Conservation (phyloP, 2,888 invertebrate genomes). For the Ectropis crepuscularia region DNA sequence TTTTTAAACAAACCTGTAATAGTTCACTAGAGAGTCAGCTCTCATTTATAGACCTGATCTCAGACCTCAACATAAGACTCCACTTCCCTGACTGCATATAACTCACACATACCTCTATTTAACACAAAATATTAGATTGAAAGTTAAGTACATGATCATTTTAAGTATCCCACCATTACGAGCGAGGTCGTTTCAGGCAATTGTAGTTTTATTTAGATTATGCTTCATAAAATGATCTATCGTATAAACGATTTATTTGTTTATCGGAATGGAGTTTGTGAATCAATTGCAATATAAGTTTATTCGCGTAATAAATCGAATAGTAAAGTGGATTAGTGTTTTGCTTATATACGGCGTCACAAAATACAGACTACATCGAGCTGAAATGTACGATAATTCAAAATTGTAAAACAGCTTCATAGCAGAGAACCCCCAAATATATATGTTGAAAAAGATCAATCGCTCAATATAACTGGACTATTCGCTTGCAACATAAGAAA, state of each 20-base stretch:
- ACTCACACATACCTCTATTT: not conserved
- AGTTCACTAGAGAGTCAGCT: too few relatives aligned
- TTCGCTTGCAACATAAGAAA: too few relatives aligned
- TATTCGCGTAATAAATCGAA: conserved; percentile 30
- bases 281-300: conserved; percentile 32
- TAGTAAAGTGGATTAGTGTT: conserved; percentile 29
- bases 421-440: too few relatives aligned
- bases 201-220: conserved; percentile 38
- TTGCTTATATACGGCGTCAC: conserved; percentile 17
- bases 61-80: too few relatives aligned
- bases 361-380: too few relatives aligned
- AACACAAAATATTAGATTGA: conserved; percentile 48
- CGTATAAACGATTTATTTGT: conserved; percentile 31
- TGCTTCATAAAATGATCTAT: conserved; percentile 38
- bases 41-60: too few relatives aligned
- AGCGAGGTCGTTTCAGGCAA: conserved; percentile 35
- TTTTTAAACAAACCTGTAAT: too few relatives aligned
- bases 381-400: too few relatives aligned
- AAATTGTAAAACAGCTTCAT: too few relatives aligned
- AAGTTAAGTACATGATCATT: conserved; percentile 43
- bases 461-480: too few relatives aligned
- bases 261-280: conserved; percentile 29
- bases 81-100: too few relatives aligned
- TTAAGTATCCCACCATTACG: conserved; percentile 42
- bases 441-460: too few relatives aligned